phyloP scores from a whole-genome alignment of 2,797 vertebrate species.

The Hippocampus kuda region DNA sequence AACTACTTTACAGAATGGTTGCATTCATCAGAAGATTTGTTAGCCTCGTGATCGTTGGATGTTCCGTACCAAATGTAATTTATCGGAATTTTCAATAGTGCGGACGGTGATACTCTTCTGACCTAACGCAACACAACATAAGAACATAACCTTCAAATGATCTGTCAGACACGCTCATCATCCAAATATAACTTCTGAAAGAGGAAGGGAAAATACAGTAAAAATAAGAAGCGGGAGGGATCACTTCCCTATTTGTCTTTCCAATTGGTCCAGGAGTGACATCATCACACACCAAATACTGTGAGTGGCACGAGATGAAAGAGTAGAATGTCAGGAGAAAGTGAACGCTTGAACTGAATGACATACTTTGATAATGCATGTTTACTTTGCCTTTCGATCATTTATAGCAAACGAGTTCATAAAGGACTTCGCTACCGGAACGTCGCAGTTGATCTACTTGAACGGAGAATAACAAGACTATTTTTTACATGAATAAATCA shows the following conservation, averaged over 20 bases:
- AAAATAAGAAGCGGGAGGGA: conserved; percentile 31
- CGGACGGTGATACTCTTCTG: neutral
- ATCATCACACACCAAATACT: conserved; percentile 16
- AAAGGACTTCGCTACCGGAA: neutral
- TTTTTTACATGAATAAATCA: neutral
- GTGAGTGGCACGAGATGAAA: conserved; percentile 10
- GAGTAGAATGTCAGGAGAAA: neutral
- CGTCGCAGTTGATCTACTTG: neutral
- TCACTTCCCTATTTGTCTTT: conserved; percentile 41
- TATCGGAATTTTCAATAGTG: neutral
- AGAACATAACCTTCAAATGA: neutral
- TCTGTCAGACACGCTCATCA: neutral
- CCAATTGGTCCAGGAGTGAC: conserved; percentile 11
- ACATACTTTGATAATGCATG: neutral
- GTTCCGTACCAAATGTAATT: neutral
- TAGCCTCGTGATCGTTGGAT: neutral
- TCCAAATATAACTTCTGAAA: conserved; percentile 43
- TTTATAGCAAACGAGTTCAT: neutral
- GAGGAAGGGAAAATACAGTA: conserved; percentile 45
- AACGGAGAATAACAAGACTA: neutral
- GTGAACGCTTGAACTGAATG: neutral
- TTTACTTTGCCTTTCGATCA: neutral
- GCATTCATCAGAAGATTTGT: neutral
- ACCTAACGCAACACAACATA: neutral
- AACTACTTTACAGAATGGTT: neutral